Evolutionary conservation across 2,113 vertebrate species (phyloP), one percentile per base, ranked within the genome.

Genomic region (Cinclus cinclus): DNA sequence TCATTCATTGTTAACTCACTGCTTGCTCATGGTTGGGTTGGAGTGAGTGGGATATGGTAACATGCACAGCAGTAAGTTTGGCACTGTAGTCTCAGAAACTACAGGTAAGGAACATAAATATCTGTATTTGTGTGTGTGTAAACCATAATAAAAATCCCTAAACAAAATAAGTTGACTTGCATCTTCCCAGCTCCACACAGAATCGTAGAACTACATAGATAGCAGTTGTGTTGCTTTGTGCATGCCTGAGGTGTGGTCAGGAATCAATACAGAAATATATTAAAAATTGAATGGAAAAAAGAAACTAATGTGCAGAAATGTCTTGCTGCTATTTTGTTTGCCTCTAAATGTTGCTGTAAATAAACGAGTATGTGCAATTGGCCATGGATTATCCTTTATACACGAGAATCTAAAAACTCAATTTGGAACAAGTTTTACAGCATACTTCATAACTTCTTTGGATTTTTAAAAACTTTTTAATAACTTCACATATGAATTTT

Each of bases 401-500:
- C 28, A 20, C 31, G 15, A 62, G 49, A 58, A 52, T 81, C 49
- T 89, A 64, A 94, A 92, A 91, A n/a, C 9, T 87, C 58, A 28
- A 46, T 87, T 87, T 87, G 56, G 44, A 94, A 60, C 44, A 87
- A 73, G 65, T 64, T 89, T 65, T 91, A 47, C 33, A 80, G 46
- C 28, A 7, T 39, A 87, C 69, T 87, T 91, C 60, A 44, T 49
- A 77, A 65, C 52, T 82, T 80, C 58, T 63, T 94, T 79, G 55
- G 20, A n/a, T 50, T 70, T 62, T 71, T 55, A 9, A 65, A 78
- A 80, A 79, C 35, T 92, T 94, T 94, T 83, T 78, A 87, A 55
- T 91, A 95, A 83, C 44, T 90, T 88, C 50, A 15, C 59, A 67
- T 77, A 80, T 85, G 35, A 95, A 90, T 93, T 87, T 95, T 56